Evolutionary conservation across 2,888 invertebrate species (phyloP).

Genomic region (Campoplex capitator): DNA sequence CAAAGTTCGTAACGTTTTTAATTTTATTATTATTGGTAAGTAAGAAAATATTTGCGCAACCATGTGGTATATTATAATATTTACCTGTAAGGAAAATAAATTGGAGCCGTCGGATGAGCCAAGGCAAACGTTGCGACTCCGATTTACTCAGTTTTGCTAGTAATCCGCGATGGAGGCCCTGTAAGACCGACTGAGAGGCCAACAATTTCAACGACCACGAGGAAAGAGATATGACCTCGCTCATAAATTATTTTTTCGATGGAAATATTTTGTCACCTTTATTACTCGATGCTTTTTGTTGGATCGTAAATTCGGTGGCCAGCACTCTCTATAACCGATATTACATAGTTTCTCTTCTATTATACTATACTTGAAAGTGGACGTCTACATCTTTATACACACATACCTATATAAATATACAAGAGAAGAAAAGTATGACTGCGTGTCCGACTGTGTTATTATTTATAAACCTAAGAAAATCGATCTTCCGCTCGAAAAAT

Average conservation of each 20-base stretch:
- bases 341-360: slow-evolving; percentile 5
- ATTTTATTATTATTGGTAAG: slow-evolving; percentile 63
- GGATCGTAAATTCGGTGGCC: slow-evolving; percentile 82
- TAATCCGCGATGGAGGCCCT: not conserved
- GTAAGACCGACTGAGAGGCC: slow-evolving; percentile 17
- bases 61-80: slow-evolving; percentile 24
- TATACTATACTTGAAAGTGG: not conserved
- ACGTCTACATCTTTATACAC: not conserved
- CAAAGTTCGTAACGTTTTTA: slow-evolving; percentile 50
- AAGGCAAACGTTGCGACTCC: not conserved
- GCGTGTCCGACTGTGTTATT: no score
- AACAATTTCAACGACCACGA: slow-evolving; percentile 46
- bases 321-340: slow-evolving; percentile 45
- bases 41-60: slow-evolving; percentile 60
- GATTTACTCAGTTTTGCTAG: slow-evolving; percentile 9
- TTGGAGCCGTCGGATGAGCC: slow-evolving; percentile 1
- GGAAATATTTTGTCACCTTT: slow-evolving; percentile 84
- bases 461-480: not conserved
- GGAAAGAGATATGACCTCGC: slow-evolving; percentile 61
- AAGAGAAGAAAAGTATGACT: no score
- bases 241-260: slow-evolving; percentile 80
- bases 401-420: no score
- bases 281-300: slow-evolving; percentile 79
- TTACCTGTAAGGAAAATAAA: slow-evolving; percentile 1
- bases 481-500: not conserved